phyloP scores from a whole-genome alignment of 2,888 invertebrate species.

The Polylopha cassiicola region DNA sequence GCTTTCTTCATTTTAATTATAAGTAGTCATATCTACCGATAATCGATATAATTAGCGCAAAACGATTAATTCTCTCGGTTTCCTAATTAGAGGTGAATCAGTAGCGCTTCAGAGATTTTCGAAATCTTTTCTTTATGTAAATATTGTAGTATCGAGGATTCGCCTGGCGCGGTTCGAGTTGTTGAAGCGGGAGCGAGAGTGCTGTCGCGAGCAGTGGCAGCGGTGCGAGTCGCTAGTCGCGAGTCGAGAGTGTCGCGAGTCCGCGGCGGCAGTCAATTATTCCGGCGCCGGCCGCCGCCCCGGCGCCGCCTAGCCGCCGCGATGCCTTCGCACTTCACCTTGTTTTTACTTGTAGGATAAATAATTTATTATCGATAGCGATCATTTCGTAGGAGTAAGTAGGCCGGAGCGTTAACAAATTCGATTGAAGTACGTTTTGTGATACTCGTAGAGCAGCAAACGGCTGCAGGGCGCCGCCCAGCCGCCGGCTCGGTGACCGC shows the following conservation, averaged over 20 bases:
- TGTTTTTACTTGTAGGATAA: slow-evolving; percentile 72
- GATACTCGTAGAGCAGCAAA: slow-evolving; percentile 53
- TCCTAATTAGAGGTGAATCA: slow-evolving; percentile 70
- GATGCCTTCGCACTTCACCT: slow-evolving; percentile 54
- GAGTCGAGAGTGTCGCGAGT: slow-evolving; percentile 8
- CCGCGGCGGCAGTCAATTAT: slow-evolving; percentile 67
- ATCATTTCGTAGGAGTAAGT: slow-evolving; percentile 75
- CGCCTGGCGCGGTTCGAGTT: slow-evolving; percentile 62
- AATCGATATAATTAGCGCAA: slow-evolving; percentile 61
- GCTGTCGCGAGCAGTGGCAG: too few relatives aligned
- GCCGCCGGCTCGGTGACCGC: slow-evolving; percentile 51
- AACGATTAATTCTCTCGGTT: slow-evolving; percentile 69
- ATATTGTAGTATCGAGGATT: slow-evolving; percentile 68
- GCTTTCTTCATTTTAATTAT: slow-evolving; percentile 72
- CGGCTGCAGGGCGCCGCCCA: slow-evolving; percentile 42
- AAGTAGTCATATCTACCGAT: slow-evolving; percentile 68
- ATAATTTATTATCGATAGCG: slow-evolving; percentile 75
- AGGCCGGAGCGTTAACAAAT: slow-evolving; percentile 73
- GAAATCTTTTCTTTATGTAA: slow-evolving; percentile 63
- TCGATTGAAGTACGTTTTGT: slow-evolving; percentile 72
- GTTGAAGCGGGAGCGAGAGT: slow-evolving; percentile 39
- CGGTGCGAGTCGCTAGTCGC: slow-evolving; percentile 8
- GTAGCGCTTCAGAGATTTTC: slow-evolving; percentile 72
- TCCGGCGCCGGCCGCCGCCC: slow-evolving; percentile 44
- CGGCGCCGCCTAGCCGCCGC: slow-evolving; percentile 29